These are phyloP conservation scores for Calameuta filiformis DNA, from an alignment of 2,888 invertebrate species.

Conservation along the genomic window DNA sequence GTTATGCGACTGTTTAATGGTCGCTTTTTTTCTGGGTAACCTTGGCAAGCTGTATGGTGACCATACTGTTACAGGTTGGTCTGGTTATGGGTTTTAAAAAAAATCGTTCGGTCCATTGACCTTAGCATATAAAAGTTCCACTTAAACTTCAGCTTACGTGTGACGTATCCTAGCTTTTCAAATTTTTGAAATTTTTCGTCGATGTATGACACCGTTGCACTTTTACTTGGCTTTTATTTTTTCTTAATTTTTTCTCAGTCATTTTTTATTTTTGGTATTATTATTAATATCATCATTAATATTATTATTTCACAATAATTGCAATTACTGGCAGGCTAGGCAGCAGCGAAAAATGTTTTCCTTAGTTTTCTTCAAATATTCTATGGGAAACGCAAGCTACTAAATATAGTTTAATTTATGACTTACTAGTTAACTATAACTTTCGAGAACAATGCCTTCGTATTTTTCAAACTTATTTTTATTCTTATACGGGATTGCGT, in stretches of 20 bases:
- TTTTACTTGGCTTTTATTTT: background rate
- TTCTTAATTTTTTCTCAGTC: background rate
- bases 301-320: background rate
- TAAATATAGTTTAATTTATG: background rate
- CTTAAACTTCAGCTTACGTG: background rate
- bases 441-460: too few relatives aligned
- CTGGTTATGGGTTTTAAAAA: background rate
- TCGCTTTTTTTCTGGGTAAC: background rate
- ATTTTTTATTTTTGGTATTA: too few relatives aligned
- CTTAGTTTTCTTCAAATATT: too few relatives aligned
- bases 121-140: background rate
- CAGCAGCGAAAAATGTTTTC: too few relatives aligned
- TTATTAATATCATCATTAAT: too few relatives aligned
- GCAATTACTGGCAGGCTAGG: background rate
- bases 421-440: too few relatives aligned
- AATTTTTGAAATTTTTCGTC: background rate
- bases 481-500: background rate
- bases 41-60: background rate
- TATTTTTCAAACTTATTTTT: background rate
- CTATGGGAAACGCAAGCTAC: background rate
- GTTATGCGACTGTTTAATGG: background rate
- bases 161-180: background rate
- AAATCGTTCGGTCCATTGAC: background rate
- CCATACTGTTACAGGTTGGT: background rate
- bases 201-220: background rate